A percentile compares a stretch with the other conserved stretches of the same genome.
phyloP scores from a whole-genome alignment of 2,888 invertebrate species.

The Dendrolimus pini region DNA sequence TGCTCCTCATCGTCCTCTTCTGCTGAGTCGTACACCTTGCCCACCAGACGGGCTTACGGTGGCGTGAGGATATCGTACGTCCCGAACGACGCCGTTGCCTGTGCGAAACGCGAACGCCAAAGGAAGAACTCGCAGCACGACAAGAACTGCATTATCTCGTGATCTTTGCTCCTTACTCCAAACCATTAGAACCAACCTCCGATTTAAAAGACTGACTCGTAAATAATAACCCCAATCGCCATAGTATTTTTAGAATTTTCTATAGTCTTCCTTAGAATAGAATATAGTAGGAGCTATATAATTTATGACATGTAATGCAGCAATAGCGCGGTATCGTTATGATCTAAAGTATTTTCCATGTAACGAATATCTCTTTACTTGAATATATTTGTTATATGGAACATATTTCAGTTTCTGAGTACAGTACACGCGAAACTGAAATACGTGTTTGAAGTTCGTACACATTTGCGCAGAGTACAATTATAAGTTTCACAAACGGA shows the following conservation, averaged over 20 bases:
- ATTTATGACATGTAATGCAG: background rate
- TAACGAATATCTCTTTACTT: background rate
- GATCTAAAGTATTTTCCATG: no score
- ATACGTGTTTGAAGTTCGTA: no score
- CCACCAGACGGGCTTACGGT: conserved; percentile 88
- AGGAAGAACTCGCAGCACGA: conserved; percentile 79
- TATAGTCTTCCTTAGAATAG: conserved; percentile 22
- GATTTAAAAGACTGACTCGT: conserved; percentile 69
- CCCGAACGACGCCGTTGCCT: conserved; percentile 92
- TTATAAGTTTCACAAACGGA: no score
- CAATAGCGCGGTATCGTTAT: no score
- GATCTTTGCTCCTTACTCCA: conserved; percentile 72
- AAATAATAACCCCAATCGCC: conserved; percentile 58
- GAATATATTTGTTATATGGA: background rate
- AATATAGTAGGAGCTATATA: conserved; percentile 4
- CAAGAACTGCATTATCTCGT: conserved; percentile 92
- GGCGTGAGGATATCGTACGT: conserved; percentile 95
- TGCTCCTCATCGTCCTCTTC: conserved; percentile 95
- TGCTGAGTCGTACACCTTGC: conserved; percentile 90
- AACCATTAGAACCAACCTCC: conserved; percentile 58
- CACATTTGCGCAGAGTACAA: no score
- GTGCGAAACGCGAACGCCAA: conserved; percentile 82
- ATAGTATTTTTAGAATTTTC: conserved; percentile 40
- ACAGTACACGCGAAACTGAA: no score
- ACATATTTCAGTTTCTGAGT: no score